phyloP scores from a whole-genome alignment of 2,888 invertebrate genomes.

The Lasius platythorax region DNA sequence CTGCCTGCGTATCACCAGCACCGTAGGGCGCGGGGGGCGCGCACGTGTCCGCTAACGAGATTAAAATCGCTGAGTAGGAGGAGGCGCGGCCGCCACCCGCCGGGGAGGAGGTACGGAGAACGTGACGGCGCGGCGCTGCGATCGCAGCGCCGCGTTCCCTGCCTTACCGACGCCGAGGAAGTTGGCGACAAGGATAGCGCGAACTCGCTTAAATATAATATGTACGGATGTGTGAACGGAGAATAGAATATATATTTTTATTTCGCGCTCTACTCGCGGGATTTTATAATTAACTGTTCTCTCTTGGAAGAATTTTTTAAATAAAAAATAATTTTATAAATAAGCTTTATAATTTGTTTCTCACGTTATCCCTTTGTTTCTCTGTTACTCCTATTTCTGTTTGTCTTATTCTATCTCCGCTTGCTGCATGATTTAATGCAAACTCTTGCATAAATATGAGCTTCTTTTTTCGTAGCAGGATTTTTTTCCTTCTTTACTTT shows the following conservation, averaged over 20 bases:
- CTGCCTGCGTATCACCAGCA: slow-evolving; percentile 52
- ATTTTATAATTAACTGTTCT: neutral
- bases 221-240: neutral
- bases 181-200: too few relatives aligned
- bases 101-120: slow-evolving; percentile 89
- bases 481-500: neutral
- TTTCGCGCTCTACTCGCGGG: neutral
- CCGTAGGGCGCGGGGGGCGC: slow-evolving; percentile 83
- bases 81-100: slow-evolving; percentile 85
- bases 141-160: neutral
- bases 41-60: slow-evolving; percentile 91
- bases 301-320: neutral
- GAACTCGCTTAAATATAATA: too few relatives aligned
- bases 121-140: slow-evolving; percentile 85
- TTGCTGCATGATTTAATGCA: neutral
- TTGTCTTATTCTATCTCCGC: neutral
- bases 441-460: neutral
- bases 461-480: neutral
- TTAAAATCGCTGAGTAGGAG: slow-evolving; percentile 89
- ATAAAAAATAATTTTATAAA: too few relatives aligned
- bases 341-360: neutral
- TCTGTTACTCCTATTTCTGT: neutral
- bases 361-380: neutral
- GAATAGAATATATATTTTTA: neutral
- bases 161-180: neutral